These are phyloP conservation scores for Drosophila serrata DNA, from an alignment of 1,140 invertebrate species.

Conservation along the genomic window DNA sequence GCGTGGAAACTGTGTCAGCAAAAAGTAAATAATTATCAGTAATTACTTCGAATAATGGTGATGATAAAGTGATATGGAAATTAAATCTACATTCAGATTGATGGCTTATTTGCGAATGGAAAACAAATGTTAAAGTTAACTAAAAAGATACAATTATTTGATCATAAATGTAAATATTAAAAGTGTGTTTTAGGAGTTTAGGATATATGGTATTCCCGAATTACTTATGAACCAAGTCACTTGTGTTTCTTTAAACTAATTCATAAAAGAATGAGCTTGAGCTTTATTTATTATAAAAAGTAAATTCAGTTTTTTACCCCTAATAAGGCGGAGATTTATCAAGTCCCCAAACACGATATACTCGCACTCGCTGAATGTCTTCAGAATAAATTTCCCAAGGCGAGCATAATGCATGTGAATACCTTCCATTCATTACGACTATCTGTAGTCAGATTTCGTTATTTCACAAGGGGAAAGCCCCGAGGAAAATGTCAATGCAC, in stretches of 20 bases:
- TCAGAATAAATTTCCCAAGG: constrained; percentile 45
- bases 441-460: constrained; percentile 59
- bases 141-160: neutral
- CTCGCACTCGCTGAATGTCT: constrained; percentile 17
- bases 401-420: constrained; percentile 45
- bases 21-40: constrained; percentile 17
- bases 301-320: too few species aligned
- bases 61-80: constrained; percentile 20
- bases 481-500: constrained; percentile 68
- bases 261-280: neutral
- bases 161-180: neutral
- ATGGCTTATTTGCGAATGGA: neutral
- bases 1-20: constrained; percentile 38
- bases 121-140: neutral
- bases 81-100: constrained; percentile 6
- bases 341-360: constrained; percentile 15
- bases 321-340: constrained; percentile 20
- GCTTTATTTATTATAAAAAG: neutral
- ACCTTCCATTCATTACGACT: constrained; percentile 37
- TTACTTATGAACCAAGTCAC: too few species aligned
- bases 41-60: constrained; percentile 11
- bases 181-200: too few species aligned
- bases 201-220: neutral
- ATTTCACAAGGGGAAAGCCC: constrained; percentile 6
- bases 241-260: neutral